These are phyloP conservation scores for Doryteuthis pealeii DNA, from an alignment of 1,140 invertebrate genomes.

Conservation along the genomic window DNA sequence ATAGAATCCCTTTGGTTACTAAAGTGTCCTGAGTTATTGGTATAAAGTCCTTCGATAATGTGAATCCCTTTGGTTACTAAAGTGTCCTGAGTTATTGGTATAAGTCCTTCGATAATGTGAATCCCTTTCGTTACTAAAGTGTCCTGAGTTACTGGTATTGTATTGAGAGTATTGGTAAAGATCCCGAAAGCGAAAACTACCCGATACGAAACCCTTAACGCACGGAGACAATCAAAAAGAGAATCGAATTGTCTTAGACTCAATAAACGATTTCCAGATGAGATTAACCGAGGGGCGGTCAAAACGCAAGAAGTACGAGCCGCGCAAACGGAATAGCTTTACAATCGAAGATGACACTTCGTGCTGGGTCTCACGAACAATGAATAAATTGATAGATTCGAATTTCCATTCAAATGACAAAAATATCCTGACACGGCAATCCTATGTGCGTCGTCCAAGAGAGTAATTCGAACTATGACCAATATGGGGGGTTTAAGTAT, in stretches of 20 bases:
- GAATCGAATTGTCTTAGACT: background rate
- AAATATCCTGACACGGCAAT: background rate
- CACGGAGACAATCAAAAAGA: conserved; percentile 3
- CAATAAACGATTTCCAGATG: background rate
- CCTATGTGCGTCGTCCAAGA: too few species aligned
- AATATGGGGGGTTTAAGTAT: too few species aligned
- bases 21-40: too few species aligned
- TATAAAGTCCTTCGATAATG: too few species aligned
- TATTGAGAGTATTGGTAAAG: too few species aligned
- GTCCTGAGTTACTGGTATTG: too few species aligned
- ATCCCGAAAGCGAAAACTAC: background rate
- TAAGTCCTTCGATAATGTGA: too few species aligned
- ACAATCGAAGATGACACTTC: background rate
- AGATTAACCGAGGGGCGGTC: background rate
- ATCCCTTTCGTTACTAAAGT: too few species aligned
- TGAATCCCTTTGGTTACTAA: too few species aligned
- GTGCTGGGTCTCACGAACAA: background rate
- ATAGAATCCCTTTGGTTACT: too few species aligned
- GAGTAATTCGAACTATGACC: too few species aligned
- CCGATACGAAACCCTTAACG: background rate
- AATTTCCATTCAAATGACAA: background rate
- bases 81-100: too few species aligned
- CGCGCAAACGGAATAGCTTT: background rate
- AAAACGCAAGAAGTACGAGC: conserved; percentile 9
- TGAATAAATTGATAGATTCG: background rate